phyloP scores from a whole-genome alignment of 2,113 vertebrate genomes.

The Capreolus pygargus region DNA sequence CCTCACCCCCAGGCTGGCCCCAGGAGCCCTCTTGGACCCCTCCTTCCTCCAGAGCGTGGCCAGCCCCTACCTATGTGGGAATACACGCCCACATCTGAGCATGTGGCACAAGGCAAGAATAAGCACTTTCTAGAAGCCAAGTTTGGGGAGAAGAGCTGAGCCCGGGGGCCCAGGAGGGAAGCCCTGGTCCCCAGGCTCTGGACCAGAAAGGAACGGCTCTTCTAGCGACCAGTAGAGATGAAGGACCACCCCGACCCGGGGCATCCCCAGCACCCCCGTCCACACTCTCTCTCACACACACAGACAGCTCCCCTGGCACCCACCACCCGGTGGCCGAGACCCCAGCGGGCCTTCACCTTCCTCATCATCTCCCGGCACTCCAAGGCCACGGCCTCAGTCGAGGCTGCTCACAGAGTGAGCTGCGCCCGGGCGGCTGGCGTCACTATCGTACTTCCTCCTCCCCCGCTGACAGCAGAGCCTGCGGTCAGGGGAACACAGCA shows the following conservation, averaged over 20 bases:
- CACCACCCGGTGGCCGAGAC: background rate
- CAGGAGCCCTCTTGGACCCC: background rate
- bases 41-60: background rate
- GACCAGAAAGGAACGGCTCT: background rate
- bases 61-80: background rate
- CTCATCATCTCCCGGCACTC: background rate
- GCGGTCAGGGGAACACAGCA: background rate
- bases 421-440: accelerated
- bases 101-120: background rate
- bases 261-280: background rate
- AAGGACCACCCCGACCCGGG: background rate
- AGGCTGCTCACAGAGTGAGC: background rate
- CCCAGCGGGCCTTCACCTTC: constrained; percentile 35
- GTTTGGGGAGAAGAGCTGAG: background rate
- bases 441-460: constrained; percentile 7
- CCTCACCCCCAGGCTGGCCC: background rate
- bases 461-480: background rate
- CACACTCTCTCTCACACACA: background rate
- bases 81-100: background rate
- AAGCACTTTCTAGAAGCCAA: background rate
- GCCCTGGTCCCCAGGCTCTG: background rate
- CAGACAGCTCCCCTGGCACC: background rate
- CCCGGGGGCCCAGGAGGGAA: background rate
- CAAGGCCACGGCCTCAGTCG: accelerated
- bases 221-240: background rate